Conservation (phyloP, 2,888 invertebrate species). For the Eupithecia subumbrata region DNA sequence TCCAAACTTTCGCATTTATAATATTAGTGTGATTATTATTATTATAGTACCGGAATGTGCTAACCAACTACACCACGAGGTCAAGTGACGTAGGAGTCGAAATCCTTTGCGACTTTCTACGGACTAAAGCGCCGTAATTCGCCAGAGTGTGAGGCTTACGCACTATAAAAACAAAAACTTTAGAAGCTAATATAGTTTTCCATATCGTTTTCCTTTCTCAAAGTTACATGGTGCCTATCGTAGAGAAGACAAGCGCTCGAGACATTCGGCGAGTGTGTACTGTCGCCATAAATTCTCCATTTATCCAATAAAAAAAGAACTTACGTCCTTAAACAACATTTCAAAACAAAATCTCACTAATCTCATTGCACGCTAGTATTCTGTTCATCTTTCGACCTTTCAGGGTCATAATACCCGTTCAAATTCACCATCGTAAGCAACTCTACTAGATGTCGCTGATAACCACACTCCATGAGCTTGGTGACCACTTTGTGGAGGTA, state of each 20-base stretch:
- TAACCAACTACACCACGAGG: too few relatives aligned
- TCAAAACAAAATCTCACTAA: constrained; percentile 1
- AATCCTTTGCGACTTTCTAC: too few relatives aligned
- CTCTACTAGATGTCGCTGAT: constrained; percentile 87
- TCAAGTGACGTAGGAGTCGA: too few relatives aligned
- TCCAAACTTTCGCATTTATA: too few relatives aligned
- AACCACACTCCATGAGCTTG: constrained; percentile 86
- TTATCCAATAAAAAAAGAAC: neutral
- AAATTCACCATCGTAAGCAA: constrained; percentile 87
- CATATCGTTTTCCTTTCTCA: neutral
- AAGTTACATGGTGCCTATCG: neutral
- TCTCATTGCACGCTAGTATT: constrained; percentile 54
- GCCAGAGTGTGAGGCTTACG: too few relatives aligned
- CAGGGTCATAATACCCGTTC: constrained; percentile 83
- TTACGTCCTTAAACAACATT: neutral
- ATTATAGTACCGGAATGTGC: too few relatives aligned
- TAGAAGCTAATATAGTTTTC: too few relatives aligned
- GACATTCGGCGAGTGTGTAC: neutral
- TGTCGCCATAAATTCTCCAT: neutral
- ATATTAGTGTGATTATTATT: too few relatives aligned
- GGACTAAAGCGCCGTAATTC: too few relatives aligned
- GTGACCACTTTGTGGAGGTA: constrained; percentile 86
- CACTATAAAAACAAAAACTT: too few relatives aligned
- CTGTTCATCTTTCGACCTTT: constrained; percentile 61
- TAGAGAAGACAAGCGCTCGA: neutral